Evolutionary conservation across 2,888 invertebrate species (phyloP), one percentile per base, ranked within the genome.

Genomic region (Cheilosia vulpina): DNA sequence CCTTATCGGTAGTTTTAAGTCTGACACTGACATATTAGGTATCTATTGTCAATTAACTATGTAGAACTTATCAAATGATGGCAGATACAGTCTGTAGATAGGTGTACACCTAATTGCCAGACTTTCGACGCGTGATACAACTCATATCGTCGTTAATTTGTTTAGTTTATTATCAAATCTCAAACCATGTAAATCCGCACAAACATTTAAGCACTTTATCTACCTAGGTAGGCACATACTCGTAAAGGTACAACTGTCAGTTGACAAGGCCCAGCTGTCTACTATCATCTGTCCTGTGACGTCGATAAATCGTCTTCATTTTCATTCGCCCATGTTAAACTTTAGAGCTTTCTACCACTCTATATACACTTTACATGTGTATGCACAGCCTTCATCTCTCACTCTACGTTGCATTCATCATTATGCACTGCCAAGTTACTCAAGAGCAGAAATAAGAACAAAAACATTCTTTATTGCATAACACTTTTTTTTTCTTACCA

Each of bases 221-320:
- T 58, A 38, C 34, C 6, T 47, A 15, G 19, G 1, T 45, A 27
- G 13, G 17, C 15, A 45, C 34, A 17, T 17, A 21, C 21, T 21
- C 2, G 21, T 2, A 47, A 11, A 38, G 38, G 31, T 9, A 9
- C 41, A 15, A 13, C 13, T 15, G 2, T 19, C 0, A 24, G 0
- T 5, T 45, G 11, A n/a, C 2, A 45, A 4, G 19, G 17, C 45
- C 13, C 21, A 19, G 47, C 55, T 34, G 55, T 4, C 47, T 19
- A 19, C 11, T 19, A 75, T 75, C 80, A 80, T 75, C 75, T 75
- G 75, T 80, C 38, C 65, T 50, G 52, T 84, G 84, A 79, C 80
- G 75, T 75, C 41, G 47, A 24, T 19, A 27, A 43, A 58, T 50
- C 15, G 50, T 57, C 21, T n/a, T 55, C 19, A 6, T 58, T 17